Evolutionary conservation across 2,888 invertebrate genomes (phyloP).

Genomic region (Xestoiulus laeticollis): DNA sequence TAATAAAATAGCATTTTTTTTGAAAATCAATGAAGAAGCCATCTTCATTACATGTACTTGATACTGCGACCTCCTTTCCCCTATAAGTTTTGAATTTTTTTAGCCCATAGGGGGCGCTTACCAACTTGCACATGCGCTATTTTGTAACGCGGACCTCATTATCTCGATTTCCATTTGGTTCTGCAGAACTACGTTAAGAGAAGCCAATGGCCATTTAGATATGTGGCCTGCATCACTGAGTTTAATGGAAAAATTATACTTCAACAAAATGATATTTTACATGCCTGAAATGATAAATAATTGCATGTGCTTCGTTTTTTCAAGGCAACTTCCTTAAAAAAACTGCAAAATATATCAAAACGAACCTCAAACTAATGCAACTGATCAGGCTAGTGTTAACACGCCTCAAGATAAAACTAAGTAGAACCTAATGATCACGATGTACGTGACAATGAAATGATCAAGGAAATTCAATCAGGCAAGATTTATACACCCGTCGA

Average conservation of each 20-base stretch:
- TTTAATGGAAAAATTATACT: constrained; percentile 2
- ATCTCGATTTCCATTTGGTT: not conserved
- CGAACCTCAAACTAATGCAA: not conserved
- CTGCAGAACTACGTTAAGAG: not conserved
- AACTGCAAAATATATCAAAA: not conserved
- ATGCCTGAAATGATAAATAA: constrained; percentile 19
- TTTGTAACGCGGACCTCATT: not conserved
- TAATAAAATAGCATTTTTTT: too few relatives aligned
- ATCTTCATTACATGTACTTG: too few relatives aligned
- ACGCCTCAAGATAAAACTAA: not conserved
- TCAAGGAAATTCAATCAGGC: too few relatives aligned
- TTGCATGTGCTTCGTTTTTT: not conserved
- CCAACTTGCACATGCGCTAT: too few relatives aligned
- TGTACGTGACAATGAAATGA: not conserved
- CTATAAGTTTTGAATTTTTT: too few relatives aligned
- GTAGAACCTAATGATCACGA: not conserved
- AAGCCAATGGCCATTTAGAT: not conserved
- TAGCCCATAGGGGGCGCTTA: too few relatives aligned
- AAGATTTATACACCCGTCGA: too few relatives aligned
- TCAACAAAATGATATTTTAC: not conserved
- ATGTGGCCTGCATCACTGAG: not conserved
- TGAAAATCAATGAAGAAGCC: too few relatives aligned
- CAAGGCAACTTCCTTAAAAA: not conserved
- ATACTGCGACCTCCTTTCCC: too few relatives aligned
- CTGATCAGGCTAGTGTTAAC: not conserved